phyloP scores from a whole-genome alignment of 2,113 vertebrate species.

The Petrocephalus zakoni region DNA sequence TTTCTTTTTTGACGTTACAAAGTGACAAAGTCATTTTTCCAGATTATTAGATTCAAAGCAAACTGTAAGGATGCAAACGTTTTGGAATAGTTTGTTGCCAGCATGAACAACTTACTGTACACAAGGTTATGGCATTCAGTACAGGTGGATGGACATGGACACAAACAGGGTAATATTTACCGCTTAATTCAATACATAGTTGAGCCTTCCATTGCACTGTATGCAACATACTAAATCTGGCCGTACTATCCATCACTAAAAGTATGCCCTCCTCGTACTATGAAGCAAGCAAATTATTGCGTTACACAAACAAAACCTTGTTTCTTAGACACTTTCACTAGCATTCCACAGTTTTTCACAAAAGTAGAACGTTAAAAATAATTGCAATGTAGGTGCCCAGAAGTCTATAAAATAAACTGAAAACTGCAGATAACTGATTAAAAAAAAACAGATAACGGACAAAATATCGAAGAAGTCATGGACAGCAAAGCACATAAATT shows the following conservation, averaged over 20 bases:
- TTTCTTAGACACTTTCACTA: neutral
- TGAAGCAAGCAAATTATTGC: neutral
- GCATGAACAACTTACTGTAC: neutral
- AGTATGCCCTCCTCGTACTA: neutral
- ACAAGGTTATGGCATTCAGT: neutral
- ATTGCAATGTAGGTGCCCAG: neutral
- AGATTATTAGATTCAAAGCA: neutral
- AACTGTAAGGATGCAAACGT: neutral
- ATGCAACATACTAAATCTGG: neutral
- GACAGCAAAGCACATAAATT: neutral
- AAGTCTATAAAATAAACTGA: neutral
- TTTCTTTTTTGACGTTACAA: neutral
- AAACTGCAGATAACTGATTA: neutral
- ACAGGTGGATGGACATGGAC: neutral
- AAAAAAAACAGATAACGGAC: no score
- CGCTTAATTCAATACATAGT: neutral
- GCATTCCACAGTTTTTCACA: neutral
- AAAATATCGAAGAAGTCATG: neutral
- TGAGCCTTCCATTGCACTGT: neutral
- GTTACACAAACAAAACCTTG: neutral
- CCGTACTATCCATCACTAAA: neutral
- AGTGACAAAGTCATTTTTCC: neutral
- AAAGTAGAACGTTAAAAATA: neutral
- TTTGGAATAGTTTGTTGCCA: neutral
- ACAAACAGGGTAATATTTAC: neutral